Base-by-base conservation (phyloP, 2,888 invertebrate species). In the Psylliodes chrysocephalus region DNA sequence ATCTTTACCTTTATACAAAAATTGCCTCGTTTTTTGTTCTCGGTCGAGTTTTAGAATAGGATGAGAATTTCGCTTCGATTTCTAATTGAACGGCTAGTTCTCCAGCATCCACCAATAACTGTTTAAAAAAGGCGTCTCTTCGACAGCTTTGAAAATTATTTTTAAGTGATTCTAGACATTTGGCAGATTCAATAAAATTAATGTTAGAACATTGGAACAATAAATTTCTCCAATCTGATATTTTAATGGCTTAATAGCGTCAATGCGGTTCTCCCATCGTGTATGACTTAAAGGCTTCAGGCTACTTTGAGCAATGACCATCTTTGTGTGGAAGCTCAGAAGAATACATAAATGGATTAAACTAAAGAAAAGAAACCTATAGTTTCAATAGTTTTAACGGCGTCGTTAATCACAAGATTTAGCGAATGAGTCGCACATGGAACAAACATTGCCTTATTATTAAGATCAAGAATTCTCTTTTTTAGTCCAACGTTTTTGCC, bases 401-500 rank as follows among this genome's bases (percentile, higher is more conserved):
- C 70, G 56, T 73, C 73, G 54, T 70, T 73, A 8, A 75, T 70
- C 12, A 74, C 67, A 47, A 73, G 67, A 73, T 76, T 75, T 22
- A 76, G 60, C 30, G 65, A 64, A 56, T 75, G 76, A 0, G 61
- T 54, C 42, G 68, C 59, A 56, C 76, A 75, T 15, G 76, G 74
- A 19, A 75, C 69, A 60, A 54, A 76, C 54, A 74, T 71, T 46
- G 73, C 74, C 8, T 69, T 54, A 7, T 68, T 62, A 63, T 73
- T 72, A 14, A 68, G 7, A 28, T 68, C 64, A 47, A 71, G 44
- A 52, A 72, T 66, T 69, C 60, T 67, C 54, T 67, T 68, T 67
- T 71, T 71, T 1, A 73, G 40, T 6, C 71, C 72, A 54, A 12
- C 14, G 12, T 49, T 10, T 49, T 49, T 28, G 3, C 28, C 49